phyloP scores from a whole-genome alignment of 2,113 vertebrate species.

The Rhipidura dahli region DNA sequence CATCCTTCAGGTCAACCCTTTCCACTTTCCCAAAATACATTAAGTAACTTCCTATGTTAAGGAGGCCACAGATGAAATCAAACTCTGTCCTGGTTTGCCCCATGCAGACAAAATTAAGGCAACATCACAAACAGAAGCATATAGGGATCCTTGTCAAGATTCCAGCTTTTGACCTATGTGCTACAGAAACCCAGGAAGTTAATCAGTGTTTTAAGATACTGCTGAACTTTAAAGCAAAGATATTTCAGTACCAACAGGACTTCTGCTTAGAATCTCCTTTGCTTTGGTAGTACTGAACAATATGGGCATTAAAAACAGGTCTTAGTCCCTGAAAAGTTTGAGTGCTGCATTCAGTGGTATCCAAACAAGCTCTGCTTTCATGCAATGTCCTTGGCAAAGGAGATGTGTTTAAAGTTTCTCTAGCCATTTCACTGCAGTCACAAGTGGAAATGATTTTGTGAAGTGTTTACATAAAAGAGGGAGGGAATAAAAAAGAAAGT shows the following conservation, averaged over 20 bases:
- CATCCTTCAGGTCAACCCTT: not conserved
- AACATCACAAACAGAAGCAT: not conserved
- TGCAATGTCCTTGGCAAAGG: constrained; percentile 34
- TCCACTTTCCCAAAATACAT: not conserved
- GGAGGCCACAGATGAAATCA: not conserved
- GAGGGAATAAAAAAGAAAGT: not conserved
- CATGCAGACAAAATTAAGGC: not conserved
- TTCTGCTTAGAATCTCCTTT: not conserved
- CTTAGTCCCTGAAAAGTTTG: not conserved
- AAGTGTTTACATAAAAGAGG: constrained; percentile 6
- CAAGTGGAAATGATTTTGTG: constrained; percentile 36
- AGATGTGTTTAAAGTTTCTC: constrained; percentile 9
- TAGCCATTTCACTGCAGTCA: not conserved
- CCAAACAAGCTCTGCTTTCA: constrained; percentile 48
- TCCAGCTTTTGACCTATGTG: not conserved
- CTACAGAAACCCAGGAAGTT: not conserved
- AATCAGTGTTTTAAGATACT: not conserved
- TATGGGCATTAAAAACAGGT: not conserved
- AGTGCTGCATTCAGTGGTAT: not conserved
- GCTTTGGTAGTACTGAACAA: not conserved
- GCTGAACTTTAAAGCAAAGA: not conserved
- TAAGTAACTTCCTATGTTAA: not conserved
- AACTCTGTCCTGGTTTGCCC: not conserved
- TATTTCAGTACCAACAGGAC: not conserved
- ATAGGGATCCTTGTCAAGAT: not conserved